These are phyloP conservation scores for Eilema sororculum DNA, from an alignment of 2,888 invertebrate genomes.

Conservation along the genomic window DNA sequence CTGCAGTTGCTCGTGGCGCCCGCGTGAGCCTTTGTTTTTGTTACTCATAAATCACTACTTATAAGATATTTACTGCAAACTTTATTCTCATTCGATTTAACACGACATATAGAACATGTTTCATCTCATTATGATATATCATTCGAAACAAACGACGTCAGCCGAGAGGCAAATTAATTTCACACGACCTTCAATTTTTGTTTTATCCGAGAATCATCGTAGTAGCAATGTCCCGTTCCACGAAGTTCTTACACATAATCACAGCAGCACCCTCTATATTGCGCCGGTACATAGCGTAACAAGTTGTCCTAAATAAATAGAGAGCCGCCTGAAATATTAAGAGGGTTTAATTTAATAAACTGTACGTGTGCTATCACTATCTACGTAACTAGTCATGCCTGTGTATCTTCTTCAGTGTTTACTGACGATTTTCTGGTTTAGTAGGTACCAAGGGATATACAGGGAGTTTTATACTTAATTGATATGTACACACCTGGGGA, in stretches of 20 bases:
- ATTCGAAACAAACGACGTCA: background rate
- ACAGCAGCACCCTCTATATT: slow-evolving; percentile 34
- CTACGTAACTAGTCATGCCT: slow-evolving; percentile 40
- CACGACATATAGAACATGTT: too few relatives aligned
- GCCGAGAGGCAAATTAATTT: background rate
- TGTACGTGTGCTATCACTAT: slow-evolving; percentile 61
- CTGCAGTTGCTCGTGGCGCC: too few relatives aligned
- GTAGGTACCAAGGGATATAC: slow-evolving; percentile 8
- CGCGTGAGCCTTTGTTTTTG: too few relatives aligned
- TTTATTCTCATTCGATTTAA: too few relatives aligned
- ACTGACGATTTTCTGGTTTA: slow-evolving; percentile 31
- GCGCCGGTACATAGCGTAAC: slow-evolving; percentile 47
- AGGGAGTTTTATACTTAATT: slow-evolving; percentile 10
- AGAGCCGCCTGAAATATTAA: slow-evolving; percentile 55
- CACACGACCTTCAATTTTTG: slow-evolving; percentile 1
- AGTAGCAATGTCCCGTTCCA: slow-evolving; percentile 11
- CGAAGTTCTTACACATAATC: slow-evolving; percentile 40
- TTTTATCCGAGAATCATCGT: background rate
- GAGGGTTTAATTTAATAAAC: slow-evolving; percentile 61
- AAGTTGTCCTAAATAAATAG: slow-evolving; percentile 66
- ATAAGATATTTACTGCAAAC: too few relatives aligned
- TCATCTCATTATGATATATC: too few relatives aligned
- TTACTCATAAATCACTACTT: too few relatives aligned
- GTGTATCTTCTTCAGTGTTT: slow-evolving; percentile 36
- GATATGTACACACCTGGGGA: background rate